Base-by-base conservation (phyloP, 1,140 invertebrate species). In the Atopsyche davidsoni region DNA sequence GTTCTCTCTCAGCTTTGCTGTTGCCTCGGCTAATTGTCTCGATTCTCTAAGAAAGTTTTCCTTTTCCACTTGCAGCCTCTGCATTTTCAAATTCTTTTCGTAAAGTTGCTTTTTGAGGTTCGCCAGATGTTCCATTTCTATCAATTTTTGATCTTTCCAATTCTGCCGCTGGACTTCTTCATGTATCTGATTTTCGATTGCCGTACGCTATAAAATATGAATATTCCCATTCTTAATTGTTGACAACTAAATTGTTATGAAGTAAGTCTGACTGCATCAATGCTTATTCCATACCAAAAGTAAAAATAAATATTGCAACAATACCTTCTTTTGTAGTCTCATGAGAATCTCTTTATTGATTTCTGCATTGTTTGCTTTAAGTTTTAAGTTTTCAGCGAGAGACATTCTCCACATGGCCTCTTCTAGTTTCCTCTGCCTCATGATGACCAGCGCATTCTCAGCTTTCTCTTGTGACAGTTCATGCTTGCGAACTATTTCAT, bases 1-100 rank as follows among this genome's bases (percentile, higher is more conserved):
- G 24, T 57, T 49, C 42, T 57, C 55, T 28, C 55, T 46, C 40
- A 57, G 21, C 25, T 45, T 57, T 24, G 55, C 55, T 3, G 55
- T 57, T 16, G 32, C 49, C 34, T 49, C 46, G 2, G 55, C 55
- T 21, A 49, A 24, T 28, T 34, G n/a, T n/a, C 50, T 46, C 14
- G 55, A 57, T 35, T 57, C 46, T 25, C 46, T 52, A 9, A 57
- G 41, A 38, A 45, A 39, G 22, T 35, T 40, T 13, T 57, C 55
- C 13, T 46, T 51, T 18, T 44, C 31, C 4, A 16, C 14, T 45
- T 46, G 46, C 3, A 57, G 42, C 19, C 36, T 28, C 28, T 52
- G 16, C 25, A 57, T 57, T 25, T 42, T 42, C 17, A 21, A 28
- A 18, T 35, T 45, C n/a, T 57, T 57, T 17, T 57, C 49, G 3